A percentile compares a stretch with the other conserved stretches of the same genome.
phyloP scores from a whole-genome alignment of 2,797 vertebrate genomes.

The Pseudomugil tenellus region DNA sequence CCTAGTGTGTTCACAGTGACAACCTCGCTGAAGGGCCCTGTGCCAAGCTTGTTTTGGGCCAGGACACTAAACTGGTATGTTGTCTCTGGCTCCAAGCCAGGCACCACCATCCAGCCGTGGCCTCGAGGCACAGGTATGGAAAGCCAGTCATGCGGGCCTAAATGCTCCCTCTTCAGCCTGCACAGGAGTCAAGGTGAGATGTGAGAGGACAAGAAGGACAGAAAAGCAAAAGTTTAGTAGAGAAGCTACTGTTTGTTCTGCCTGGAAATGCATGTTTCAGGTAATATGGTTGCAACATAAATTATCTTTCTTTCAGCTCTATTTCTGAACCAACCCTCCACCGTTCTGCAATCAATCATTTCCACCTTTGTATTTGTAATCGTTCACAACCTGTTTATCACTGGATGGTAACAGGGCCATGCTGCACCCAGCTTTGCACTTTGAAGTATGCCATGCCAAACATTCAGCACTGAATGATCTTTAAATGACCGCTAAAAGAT shows the following conservation, averaged over 20 bases:
- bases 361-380: background rate
- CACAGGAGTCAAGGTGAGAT: conserved; percentile 30
- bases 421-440: conserved; percentile 62
- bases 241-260: background rate
- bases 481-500: conserved; percentile 32
- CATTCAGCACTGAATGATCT: conserved; percentile 21
- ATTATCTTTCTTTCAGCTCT: background rate
- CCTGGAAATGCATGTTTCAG: fast-evolving
- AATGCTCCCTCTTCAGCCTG: conserved; percentile 88
- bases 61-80: conserved; percentile 96
- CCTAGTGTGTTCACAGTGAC: conserved; percentile 90
- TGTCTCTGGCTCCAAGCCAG: conserved; percentile 88
- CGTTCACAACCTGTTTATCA: conserved; percentile 26
- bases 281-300: background rate
- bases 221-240: background rate
- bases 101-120: conserved; percentile 86
- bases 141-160: conserved; percentile 92
- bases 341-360: background rate
- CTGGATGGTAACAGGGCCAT: conserved; percentile 57
- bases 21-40: conserved; percentile 95
- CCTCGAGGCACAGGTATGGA: conserved; percentile 86
- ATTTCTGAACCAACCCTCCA: background rate
- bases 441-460: conserved; percentile 60
- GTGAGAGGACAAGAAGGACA: conserved; percentile 13
- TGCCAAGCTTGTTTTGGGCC: conserved; percentile 95